phyloP scores from a whole-genome alignment of 2,797 vertebrate genomes.

The Urocyon cinereoargenteus region DNA sequence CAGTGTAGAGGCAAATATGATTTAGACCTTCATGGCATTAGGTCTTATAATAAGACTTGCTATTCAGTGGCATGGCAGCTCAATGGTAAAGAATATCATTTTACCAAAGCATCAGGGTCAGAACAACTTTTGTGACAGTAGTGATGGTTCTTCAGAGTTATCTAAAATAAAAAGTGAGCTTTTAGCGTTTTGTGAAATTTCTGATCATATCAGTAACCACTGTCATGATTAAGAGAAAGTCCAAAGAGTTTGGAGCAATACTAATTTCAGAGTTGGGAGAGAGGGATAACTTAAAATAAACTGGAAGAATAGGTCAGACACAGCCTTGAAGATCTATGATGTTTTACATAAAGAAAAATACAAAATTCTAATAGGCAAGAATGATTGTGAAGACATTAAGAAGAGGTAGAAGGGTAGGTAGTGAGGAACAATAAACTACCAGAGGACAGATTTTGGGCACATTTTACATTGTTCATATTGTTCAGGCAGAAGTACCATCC shows the following conservation, averaged over 20 bases:
- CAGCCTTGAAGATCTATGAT: not conserved
- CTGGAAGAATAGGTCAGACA: not conserved
- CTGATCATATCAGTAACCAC: not conserved
- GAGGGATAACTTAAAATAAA: not conserved
- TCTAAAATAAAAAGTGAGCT: not conserved
- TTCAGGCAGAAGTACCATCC: not conserved
- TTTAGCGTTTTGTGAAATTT: conserved; percentile 50
- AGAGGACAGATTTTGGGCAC: not conserved
- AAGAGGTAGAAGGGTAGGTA: not conserved
- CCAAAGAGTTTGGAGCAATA: not conserved
- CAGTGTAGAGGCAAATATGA: not conserved
- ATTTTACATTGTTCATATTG: not conserved
- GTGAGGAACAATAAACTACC: not conserved
- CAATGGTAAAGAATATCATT: not conserved
- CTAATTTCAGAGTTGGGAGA: not conserved
- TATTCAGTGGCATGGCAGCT: not conserved
- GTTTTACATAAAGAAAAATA: conserved; percentile 4
- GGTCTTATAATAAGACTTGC: not conserved
- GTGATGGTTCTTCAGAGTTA: not conserved
- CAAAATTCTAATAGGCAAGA: not conserved
- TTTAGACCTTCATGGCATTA: not conserved
- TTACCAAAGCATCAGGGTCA: not conserved
- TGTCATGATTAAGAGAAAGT: not conserved
- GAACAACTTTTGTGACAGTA: not conserved
- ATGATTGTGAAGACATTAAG: not conserved